A percentile compares a stretch with the other conserved stretches of the same genome.
Conservation (phyloP, 2,113 vertebrate species). For the Cyanoderma ruficeps region DNA sequence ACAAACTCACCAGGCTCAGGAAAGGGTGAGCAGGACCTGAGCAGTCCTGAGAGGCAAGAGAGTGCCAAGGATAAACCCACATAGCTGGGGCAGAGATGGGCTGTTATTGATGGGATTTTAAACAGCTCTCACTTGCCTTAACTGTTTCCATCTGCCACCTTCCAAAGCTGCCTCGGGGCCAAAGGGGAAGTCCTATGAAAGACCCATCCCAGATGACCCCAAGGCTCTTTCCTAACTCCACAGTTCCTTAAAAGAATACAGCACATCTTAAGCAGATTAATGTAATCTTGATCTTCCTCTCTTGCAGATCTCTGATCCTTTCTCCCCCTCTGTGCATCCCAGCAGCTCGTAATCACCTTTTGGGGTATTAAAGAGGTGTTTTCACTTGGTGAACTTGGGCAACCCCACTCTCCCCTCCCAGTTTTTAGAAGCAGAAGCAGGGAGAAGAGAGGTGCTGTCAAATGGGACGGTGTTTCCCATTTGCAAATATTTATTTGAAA, state of each 20-base stretch:
- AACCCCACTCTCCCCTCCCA: neutral
- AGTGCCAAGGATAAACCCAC: neutral
- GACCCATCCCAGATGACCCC: neutral
- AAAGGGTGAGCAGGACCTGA: neutral
- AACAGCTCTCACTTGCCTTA: neutral
- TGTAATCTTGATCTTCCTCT: neutral
- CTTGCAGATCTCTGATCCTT: neutral
- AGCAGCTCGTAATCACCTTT: neutral
- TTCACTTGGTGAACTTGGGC: neutral
- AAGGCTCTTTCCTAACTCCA: neutral
- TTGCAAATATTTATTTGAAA: neutral
- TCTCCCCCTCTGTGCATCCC: neutral
- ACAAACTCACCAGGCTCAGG: neutral
- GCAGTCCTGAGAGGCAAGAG: neutral
- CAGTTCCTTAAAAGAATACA: neutral
- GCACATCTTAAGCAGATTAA: neutral
- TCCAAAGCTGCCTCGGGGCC: neutral
- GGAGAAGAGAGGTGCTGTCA: neutral
- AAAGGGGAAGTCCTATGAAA: neutral
- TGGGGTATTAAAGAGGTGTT: neutral
- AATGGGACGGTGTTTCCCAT: neutral
- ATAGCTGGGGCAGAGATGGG: neutral
- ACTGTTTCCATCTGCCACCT: constrained; percentile 52
- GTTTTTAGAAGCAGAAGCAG: neutral
- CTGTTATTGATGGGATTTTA: neutral